These are phyloP conservation scores for Nibea coibor DNA, from an alignment of 2,113 vertebrate species.

Conservation along the genomic window DNA sequence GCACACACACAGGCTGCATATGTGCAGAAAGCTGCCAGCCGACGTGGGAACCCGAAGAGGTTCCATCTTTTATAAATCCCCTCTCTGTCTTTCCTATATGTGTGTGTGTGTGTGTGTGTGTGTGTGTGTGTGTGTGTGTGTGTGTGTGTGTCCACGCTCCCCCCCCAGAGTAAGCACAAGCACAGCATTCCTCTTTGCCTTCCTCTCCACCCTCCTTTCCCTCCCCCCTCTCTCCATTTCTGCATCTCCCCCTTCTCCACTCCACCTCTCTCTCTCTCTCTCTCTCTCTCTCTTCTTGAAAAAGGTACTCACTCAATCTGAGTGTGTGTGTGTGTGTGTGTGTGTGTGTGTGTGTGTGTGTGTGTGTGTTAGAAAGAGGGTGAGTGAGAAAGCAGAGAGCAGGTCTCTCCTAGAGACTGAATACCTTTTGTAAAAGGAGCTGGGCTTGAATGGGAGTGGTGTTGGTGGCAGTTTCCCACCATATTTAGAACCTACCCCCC, in stretches of 20 bases:
- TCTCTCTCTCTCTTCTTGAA: conserved; percentile 24
- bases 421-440: conserved; percentile 81
- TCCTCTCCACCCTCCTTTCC: conserved; percentile 54
- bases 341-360: conserved; percentile 26
- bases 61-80: conserved; percentile 76
- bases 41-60: conserved; percentile 72
- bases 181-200: conserved; percentile 71
- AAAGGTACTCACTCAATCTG: conserved; percentile 61
- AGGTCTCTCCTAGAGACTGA: conserved; percentile 74
- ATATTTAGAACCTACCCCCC: conserved; percentile 72
- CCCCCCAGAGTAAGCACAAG: conserved; percentile 61
- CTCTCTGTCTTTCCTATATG: conserved; percentile 69
- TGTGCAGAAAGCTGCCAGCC: conserved; percentile 71
- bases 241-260: conserved; percentile 44
- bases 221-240: conserved; percentile 24
- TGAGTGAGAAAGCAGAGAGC: conserved; percentile 52
- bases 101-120: conserved; percentile 49
- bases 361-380: conserved; percentile 43
- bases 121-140: conserved; percentile 52
- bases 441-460: conserved; percentile 79
- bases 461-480: conserved; percentile 81
- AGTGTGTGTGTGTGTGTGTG: conserved; percentile 37
- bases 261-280: conserved; percentile 48
- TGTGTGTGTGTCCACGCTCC: conserved; percentile 52
- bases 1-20: conserved; percentile 48